Base-by-base conservation (phyloP, 2,797 vertebrate species). In the Pitangus sulphuratus region DNA sequence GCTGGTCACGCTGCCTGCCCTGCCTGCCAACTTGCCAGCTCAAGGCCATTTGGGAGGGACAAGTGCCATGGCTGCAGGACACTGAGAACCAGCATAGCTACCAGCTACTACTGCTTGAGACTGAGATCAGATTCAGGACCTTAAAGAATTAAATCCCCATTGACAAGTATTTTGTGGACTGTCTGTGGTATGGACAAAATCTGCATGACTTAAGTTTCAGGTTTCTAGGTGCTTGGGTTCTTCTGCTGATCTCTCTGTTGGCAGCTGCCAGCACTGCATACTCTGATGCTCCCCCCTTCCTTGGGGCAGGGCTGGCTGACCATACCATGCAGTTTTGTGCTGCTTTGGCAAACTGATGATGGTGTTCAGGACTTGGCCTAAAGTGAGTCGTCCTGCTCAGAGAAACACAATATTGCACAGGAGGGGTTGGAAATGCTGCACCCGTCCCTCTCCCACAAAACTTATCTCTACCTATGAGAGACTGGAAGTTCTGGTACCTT, bases 301-400 rank as follows among this genome's bases (percentile, higher is more conserved):
- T 37, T 80, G 75, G 28, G 50, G 22, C 68, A 35, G 58, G 50
- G 33, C 57, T 79, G 74, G 15, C 48, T 0, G 1, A 12, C 13
- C 13, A 17, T 40, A 30, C 37, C 8, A 1, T 0, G 31, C 0
- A 0, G 19, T 18, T 80, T 10, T 1, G 1, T 56, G 25, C 18
- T 74, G 5, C 71, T 79, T 86, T 64, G 40, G 31, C 58, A 25
- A 51, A 7, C 35, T 0, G 2, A 8, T 56, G 30, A 13, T 20
- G 1, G 1, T 10, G 6, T 51, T 37, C 60, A 90, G 76, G 20
- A 22, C 25, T 75, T 75, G 69, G 19, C 48, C 50, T 64, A 3
- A 74, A 51, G 44, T 12, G 33, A 42, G 26, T 20, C 35, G 24
- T 5, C 17, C 62, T 54, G 15, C 58, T 65, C n/a, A 51, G 62